A percentile compares a stretch with the other conserved stretches of the same genome.
Evolutionary conservation across 2,113 vertebrate genomes (phyloP).

Genomic region (Pygoscelis antarcticus): DNA sequence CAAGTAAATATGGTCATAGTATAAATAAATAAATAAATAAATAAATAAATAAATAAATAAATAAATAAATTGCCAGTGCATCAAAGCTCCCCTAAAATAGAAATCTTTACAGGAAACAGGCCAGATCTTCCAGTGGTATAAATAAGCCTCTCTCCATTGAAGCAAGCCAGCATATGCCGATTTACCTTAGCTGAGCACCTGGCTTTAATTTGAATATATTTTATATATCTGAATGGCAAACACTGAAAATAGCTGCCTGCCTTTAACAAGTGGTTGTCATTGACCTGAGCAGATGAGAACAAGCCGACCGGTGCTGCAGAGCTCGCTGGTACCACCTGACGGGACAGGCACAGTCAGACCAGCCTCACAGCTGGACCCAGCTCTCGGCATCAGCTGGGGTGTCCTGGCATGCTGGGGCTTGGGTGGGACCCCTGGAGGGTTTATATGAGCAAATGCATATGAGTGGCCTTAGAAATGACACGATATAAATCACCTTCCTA

Average conservation of each 20-base stretch:
- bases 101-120: not conserved
- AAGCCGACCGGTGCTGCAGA: not conserved
- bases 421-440: not conserved
- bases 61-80: not conserved
- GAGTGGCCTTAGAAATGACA: not conserved
- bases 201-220: not conserved
- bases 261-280: not conserved
- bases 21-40: not conserved
- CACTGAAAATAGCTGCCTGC: not conserved
- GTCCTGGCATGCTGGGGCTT: fast-evolving
- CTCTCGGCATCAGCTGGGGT: not conserved
- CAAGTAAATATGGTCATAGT: not conserved
- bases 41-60: not conserved
- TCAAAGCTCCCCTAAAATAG: conserved; percentile 6
- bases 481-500: not conserved
- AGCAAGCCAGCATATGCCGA: not conserved
- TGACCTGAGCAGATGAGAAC: not conserved
- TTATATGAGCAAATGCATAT: not conserved
- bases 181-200: not conserved
- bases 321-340: not conserved
- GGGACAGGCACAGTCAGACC: not conserved
- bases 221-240: not conserved
- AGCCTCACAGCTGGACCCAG: not conserved
- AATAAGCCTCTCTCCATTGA: not conserved
- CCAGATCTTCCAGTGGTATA: not conserved